A percentile compares a stretch with the other conserved stretches of the same genome.
These are phyloP conservation scores for Cephalopachus bancanus DNA, from an alignment of 2,797 vertebrate species.

Conservation along the genomic window DNA sequence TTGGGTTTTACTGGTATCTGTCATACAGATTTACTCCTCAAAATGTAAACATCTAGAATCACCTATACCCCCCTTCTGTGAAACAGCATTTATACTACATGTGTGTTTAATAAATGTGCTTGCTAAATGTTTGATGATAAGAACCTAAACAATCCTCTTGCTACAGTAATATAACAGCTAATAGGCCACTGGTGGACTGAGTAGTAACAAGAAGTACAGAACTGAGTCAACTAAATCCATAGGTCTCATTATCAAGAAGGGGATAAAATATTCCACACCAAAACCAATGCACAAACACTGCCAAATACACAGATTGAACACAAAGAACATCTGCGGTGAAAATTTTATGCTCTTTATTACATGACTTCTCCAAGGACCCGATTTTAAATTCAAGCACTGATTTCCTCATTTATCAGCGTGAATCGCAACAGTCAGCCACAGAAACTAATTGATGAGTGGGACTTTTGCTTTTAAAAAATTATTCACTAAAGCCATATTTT, in stretches of 20 bases:
- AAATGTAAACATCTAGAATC: slow-evolving; percentile 69
- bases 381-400: slow-evolving; percentile 77
- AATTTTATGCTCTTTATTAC: slow-evolving; percentile 75
- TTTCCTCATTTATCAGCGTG: slow-evolving; percentile 71
- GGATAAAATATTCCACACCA: slow-evolving; percentile 77
- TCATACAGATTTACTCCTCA: slow-evolving; percentile 56
- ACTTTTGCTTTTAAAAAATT: slow-evolving; percentile 73
- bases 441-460: slow-evolving; percentile 61
- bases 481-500: slow-evolving; percentile 65
- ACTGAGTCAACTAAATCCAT: slow-evolving; percentile 70
- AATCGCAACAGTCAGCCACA: slow-evolving; percentile 37
- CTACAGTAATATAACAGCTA: slow-evolving; percentile 64
- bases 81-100: slow-evolving; percentile 66
- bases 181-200: slow-evolving; percentile 70
- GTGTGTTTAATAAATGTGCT: slow-evolving; percentile 79
- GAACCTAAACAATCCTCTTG: slow-evolving; percentile 73
- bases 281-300: slow-evolving; percentile 62
- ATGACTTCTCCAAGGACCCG: slow-evolving; percentile 70
- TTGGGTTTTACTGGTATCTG: slow-evolving; percentile 41
- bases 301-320: slow-evolving; percentile 79
- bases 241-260: slow-evolving; percentile 75
- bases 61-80: slow-evolving; percentile 68
- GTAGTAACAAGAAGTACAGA: slow-evolving; percentile 73
- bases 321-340: slow-evolving; percentile 80
- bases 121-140: slow-evolving; percentile 81